Base-by-base conservation (phyloP, 2,797 vertebrate genomes). In the Pelochelys cantorii region DNA sequence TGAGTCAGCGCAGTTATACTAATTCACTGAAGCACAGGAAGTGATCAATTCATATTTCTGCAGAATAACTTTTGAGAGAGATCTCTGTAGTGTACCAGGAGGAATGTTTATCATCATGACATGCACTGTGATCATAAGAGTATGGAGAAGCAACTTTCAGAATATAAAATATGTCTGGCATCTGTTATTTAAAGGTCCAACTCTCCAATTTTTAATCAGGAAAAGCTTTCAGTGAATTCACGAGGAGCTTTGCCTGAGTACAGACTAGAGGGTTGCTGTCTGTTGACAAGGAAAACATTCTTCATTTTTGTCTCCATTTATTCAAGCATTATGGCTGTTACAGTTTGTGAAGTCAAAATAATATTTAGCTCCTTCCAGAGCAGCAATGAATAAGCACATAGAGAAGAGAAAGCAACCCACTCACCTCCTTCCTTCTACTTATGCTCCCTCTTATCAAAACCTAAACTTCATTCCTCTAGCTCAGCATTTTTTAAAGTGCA, bases 281-380 rank as follows among this genome's bases (percentile, higher is more conserved):
- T 29, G 48, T 77, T 52, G 37, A 48, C 25, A 25, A 65, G 88
- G 53, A 42, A 0, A 0, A 37, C 3, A 79, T 74, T 2, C 0
- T 37, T 0, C 3, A 79, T 74, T 2, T 0, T 37, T 0, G 0
- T 82, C 52, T 92, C 15, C 12, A 10, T 53, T 20, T 79, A 3
- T 0, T 0, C 27, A 42, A 65, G 37, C 15, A 4, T 65, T 3
- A 2, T 7, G 3, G 22, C 11, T 1, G 0, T 29, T 57, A 23
- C 0, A 0, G 27, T 62, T 3, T 5, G 11, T 59, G 53, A 29
- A 20, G 62, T 54, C 37, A 59, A 62, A 12, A 42, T 52, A 54
- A 5, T 4, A 0, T 82, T 79, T 75, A 42, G 15, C 29, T 86
- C 83, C 77, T 27, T 77, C 53, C 4, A 31, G 31, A 4, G 20